Evolutionary conservation across 2,113 vertebrate species (phyloP).

Genomic region (Tichodroma muraria): DNA sequence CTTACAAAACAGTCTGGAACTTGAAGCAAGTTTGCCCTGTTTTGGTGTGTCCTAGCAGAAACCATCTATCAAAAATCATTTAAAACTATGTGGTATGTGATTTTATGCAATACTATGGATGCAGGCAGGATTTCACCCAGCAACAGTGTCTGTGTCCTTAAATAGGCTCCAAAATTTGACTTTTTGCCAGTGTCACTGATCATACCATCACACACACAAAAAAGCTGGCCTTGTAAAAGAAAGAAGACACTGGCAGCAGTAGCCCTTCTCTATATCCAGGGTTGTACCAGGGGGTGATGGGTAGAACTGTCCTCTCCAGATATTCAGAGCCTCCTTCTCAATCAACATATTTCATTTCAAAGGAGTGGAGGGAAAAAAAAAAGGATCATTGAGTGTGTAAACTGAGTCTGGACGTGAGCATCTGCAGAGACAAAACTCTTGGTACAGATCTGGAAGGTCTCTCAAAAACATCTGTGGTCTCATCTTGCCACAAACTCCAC

Average conservation of each 20-base stretch:
- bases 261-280: not conserved
- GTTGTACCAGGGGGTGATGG: not conserved
- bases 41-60: not conserved
- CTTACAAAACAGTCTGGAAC: not conserved
- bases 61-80: not conserved
- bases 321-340: not conserved
- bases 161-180: not conserved
- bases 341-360: not conserved
- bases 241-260: not conserved
- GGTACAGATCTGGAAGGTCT: not conserved
- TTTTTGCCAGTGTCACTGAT: not conserved
- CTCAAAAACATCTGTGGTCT: not conserved
- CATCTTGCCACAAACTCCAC: rapidly evolving
- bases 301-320: not conserved
- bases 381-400: not conserved
- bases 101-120: not conserved
- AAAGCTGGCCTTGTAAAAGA: not conserved
- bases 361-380: not conserved
- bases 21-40: not conserved
- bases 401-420: not conserved
- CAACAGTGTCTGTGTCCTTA: not conserved
- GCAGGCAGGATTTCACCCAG: not conserved
- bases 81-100: not conserved
- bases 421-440: not conserved
- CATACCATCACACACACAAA: not conserved